Evolutionary conservation across 2,888 invertebrate species (phyloP).

Genomic region (Pristionchus japonicus): DNA sequence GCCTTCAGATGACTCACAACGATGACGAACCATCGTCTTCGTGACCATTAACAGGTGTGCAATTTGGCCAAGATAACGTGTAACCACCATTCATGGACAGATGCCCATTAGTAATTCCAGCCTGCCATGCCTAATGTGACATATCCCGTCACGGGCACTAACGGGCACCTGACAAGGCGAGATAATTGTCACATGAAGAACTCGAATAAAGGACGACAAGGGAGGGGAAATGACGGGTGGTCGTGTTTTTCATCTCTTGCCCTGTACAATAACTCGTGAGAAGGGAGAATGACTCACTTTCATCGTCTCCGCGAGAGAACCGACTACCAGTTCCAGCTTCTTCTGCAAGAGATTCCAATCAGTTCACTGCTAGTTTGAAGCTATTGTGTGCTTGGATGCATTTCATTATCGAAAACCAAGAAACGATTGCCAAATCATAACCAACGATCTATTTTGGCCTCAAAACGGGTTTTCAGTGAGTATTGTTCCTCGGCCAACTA

Average conservation of each 20-base stretch:
- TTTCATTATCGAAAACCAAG: neutral
- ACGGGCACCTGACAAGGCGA: neutral
- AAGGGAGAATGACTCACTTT: slow-evolving; percentile 37
- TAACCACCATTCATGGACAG: neutral
- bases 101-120: neutral
- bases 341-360: slow-evolving; percentile 50
- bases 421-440: neutral
- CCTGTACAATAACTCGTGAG: slow-evolving; percentile 16
- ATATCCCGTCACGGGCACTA: neutral
- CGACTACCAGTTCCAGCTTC: slow-evolving; percentile 65
- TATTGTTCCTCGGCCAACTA: neutral
- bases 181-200: slow-evolving; percentile 4
- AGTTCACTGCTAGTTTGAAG: neutral
- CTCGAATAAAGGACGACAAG: slow-evolving; percentile 10
- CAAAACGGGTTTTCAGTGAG: neutral
- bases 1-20: neutral
- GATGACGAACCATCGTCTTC: neutral
- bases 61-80: neutral
- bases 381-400: neutral
- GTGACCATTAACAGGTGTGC: neutral
- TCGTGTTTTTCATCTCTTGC: slow-evolving; percentile 20
- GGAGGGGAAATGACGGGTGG: slow-evolving; percentile 15
- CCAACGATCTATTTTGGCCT: neutral
- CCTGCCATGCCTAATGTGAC: neutral
- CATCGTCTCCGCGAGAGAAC: slow-evolving; percentile 59